phyloP scores from a whole-genome alignment of 2,113 vertebrate species.

The Dromiciops gliroides region DNA sequence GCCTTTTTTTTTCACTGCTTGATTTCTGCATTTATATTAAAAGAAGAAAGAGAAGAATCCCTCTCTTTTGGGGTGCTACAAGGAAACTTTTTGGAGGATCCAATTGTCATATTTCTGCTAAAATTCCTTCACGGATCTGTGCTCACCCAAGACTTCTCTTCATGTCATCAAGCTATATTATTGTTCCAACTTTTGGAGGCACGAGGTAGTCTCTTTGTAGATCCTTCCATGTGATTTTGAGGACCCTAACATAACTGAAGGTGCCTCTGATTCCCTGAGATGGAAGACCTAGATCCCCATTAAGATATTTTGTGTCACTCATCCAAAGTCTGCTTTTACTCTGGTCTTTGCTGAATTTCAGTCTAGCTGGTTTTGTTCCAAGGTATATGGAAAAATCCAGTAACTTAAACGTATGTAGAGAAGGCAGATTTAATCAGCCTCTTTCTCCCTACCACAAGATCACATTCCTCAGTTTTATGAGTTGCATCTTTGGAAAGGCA shows the following conservation, averaged over 20 bases:
- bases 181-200: conserved; percentile 38
- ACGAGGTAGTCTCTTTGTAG: conserved; percentile 3
- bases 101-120: neutral
- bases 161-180: neutral
- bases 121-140: neutral
- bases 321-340: neutral
- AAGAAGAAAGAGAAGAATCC: neutral
- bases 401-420: neutral
- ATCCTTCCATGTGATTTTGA: conserved; percentile 13
- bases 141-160: neutral
- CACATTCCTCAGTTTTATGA: neutral
- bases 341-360: conserved; percentile 5
- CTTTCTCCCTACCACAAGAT: conserved; percentile 3
- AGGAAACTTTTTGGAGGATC: neutral
- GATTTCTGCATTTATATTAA: neutral
- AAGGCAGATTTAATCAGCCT: neutral
- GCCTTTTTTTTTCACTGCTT: conserved; percentile 8
- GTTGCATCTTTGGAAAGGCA: conserved; percentile 31
- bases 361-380: conserved; percentile 11
- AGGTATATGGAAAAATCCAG: conserved; percentile 40
- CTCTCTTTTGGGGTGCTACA: neutral
- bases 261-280: conserved; percentile 38
- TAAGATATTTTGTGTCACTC: neutral
- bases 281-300: neutral
- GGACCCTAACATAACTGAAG: conserved; percentile 11